These are phyloP conservation scores for Sinelater perroti DNA, from an alignment of 2,888 invertebrate species.

Conservation along the genomic window DNA sequence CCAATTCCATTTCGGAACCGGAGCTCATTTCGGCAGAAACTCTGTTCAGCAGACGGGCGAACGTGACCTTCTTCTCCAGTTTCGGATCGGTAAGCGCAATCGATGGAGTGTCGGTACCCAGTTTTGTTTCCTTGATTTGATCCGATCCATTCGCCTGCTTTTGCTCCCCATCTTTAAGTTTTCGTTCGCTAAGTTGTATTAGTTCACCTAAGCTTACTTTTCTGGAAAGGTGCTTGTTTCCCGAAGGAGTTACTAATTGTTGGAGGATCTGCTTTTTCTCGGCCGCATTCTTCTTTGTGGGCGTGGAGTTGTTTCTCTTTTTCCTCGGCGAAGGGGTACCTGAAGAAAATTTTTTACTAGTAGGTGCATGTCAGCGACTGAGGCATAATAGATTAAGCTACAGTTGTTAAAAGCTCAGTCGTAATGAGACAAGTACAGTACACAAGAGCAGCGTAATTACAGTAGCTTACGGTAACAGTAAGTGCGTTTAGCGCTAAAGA, in stretches of 20 bases:
- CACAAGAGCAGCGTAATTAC: constrained; percentile 22
- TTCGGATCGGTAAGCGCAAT: constrained; percentile 72
- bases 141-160: constrained; percentile 50
- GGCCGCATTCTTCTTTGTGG: constrained; percentile 75
- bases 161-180: constrained; percentile 45
- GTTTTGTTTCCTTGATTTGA: constrained; percentile 70
- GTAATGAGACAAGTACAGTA: background rate
- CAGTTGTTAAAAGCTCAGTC: constrained; percentile 22
- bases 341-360: constrained; percentile 54
- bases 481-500: constrained; percentile 38
- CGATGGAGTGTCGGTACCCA: constrained; percentile 63
- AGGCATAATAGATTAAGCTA: too few relatives aligned
- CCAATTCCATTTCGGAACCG: constrained; percentile 73
- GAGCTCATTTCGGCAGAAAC: constrained; percentile 82
- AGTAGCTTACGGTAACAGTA: constrained; percentile 24
- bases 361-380: too few relatives aligned
- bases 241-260: constrained; percentile 76
- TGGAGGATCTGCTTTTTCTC: constrained; percentile 83
- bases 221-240: constrained; percentile 68
- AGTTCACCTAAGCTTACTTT: constrained; percentile 77
- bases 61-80: constrained; percentile 81
- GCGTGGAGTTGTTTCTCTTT: constrained; percentile 82
- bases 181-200: constrained; percentile 76
- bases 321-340: constrained; percentile 81
- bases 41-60: constrained; percentile 76